phyloP scores from a whole-genome alignment of 2,797 vertebrate species.

The Lepus townsendii region DNA sequence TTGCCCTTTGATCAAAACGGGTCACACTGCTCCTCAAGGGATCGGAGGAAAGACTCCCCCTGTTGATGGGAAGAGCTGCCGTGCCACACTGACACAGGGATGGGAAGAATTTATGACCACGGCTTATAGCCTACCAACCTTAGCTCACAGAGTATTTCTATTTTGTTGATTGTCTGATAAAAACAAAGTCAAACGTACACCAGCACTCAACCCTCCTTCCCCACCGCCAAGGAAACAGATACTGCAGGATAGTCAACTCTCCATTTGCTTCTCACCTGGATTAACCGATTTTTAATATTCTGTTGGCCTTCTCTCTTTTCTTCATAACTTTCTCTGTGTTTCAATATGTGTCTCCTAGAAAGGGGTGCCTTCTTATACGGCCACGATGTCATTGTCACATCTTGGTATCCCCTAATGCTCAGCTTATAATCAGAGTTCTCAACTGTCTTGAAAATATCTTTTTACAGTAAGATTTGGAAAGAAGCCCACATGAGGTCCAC shows the following conservation, averaged over 20 bases:
- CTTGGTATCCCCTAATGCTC: background rate
- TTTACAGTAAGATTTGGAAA: background rate
- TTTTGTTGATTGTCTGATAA: background rate
- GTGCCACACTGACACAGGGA: background rate
- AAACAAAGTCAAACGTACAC: background rate
- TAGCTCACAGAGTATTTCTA: background rate
- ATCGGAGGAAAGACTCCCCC: background rate
- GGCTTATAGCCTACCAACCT: background rate
- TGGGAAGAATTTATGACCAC: background rate
- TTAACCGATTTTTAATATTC: background rate
- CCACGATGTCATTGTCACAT: background rate
- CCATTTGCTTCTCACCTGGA: background rate
- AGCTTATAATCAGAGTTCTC: background rate
- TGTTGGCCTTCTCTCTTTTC: background rate
- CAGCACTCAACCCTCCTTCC: too few relatives aligned
- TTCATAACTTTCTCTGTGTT: background rate
- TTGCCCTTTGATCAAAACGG: background rate
- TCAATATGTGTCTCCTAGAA: background rate
- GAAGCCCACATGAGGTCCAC: background rate
- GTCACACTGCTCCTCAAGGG: background rate
- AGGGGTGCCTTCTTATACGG: background rate
- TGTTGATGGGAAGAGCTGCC: background rate
- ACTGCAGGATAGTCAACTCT: background rate
- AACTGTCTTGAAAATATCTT: background rate
- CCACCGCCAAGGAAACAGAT: background rate